A percentile compares a stretch with the other conserved stretches of the same genome.
phyloP scores from a whole-genome alignment of 2,797 vertebrate genomes.

The Atherinosoma microstoma region DNA sequence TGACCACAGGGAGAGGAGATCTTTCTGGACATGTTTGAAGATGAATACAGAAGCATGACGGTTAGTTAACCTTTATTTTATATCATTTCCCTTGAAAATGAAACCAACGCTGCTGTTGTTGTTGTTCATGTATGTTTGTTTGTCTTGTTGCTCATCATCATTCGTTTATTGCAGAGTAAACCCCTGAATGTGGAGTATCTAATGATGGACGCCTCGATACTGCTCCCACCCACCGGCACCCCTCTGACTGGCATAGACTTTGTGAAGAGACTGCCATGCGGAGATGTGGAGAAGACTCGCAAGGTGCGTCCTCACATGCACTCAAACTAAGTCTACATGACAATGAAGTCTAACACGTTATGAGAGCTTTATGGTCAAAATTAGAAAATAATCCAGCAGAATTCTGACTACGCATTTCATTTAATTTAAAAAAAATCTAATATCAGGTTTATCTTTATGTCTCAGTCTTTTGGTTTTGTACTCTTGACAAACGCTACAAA shows the following conservation, averaged over 20 bases:
- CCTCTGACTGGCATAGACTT: constrained; percentile 98
- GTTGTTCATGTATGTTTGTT: neutral
- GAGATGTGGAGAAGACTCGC: constrained; percentile 95
- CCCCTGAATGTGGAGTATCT: constrained; percentile 98
- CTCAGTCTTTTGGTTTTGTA: too few species aligned
- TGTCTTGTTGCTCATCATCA: neutral
- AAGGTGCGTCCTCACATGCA: constrained; percentile 81
- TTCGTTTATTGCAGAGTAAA: constrained; percentile 86
- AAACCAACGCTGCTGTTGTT: neutral
- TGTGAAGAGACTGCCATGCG: constrained; percentile 95
- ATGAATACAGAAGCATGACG: constrained; percentile 97
- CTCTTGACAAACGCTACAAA: too few species aligned
- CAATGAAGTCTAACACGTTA: neutral
- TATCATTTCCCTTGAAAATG: neutral
- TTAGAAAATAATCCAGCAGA: neutral
- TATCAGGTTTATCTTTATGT: too few species aligned
- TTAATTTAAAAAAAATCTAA: too few species aligned
- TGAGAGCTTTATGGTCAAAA: neutral
- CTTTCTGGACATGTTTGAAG: constrained; percentile 99
- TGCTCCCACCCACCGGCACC: constrained; percentile 96
- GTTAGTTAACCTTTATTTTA: constrained; percentile 74
- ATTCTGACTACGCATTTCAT: neutral
- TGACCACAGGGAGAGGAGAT: constrained; percentile 94
- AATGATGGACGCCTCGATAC: constrained; percentile 98
- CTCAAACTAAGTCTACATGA: neutral